These are phyloP conservation scores for Ascaphus truei DNA, from an alignment of 2,113 vertebrate genomes.

Conservation along the genomic window DNA sequence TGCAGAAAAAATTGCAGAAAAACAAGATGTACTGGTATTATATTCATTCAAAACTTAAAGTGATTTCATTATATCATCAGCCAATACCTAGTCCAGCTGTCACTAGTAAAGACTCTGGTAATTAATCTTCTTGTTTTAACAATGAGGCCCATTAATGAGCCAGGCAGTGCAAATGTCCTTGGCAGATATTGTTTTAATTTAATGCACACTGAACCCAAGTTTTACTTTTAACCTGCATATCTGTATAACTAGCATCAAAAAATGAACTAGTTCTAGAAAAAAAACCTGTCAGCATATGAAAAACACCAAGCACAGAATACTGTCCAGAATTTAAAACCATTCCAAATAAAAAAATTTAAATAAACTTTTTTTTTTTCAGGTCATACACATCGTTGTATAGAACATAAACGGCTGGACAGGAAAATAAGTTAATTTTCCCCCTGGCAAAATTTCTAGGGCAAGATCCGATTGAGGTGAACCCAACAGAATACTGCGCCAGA, in stretches of 20 bases:
- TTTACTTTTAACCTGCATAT: too few relatives aligned
- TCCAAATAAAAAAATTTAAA: too few relatives aligned
- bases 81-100: background rate
- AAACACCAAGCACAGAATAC: background rate
- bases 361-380: background rate
- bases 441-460: too few relatives aligned
- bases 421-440: too few relatives aligned
- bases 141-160: background rate
- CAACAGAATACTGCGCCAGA: too few relatives aligned
- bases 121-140: background rate
- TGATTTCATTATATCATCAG: background rate
- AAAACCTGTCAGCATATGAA: background rate
- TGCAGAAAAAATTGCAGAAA: background rate
- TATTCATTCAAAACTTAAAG: background rate
- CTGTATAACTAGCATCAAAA: too few relatives aligned
- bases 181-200: background rate
- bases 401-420: too few relatives aligned
- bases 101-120: background rate
- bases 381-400: background rate
- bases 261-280: too few relatives aligned
- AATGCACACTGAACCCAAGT: background rate
- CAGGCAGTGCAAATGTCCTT: background rate
- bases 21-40: background rate
- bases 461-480: too few relatives aligned
- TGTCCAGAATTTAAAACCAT: background rate